Evolutionary conservation across 2,888 invertebrate genomes (phyloP), one percentile per base, ranked within the genome.

Genomic region (Chironomus riparius): DNA sequence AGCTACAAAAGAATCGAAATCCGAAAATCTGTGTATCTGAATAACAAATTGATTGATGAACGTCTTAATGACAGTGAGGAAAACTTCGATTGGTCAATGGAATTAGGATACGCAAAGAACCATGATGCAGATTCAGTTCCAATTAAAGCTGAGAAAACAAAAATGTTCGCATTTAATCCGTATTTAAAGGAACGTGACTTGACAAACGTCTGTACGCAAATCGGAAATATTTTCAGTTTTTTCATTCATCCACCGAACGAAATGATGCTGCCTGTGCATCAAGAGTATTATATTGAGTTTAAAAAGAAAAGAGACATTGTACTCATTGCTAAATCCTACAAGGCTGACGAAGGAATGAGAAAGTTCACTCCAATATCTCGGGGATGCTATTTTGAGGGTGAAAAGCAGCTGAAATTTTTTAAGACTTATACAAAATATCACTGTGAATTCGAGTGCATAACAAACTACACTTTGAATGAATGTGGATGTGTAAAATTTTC

Each of bases 391-490:
- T 50, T 50, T 50, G 70, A 70, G 4, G 70, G 48, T 47, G 70
- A 70, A 48, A 70, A 50, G 21, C 15, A 47, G 21, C 21, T 70
- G 12, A 47, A 50, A 13, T 70, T 70, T 24, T 70, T 70, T 13
- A 70, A 70, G 13, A 21, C 38, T 13, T 70, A 70, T 5, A 70
- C 70, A 47, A 70, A 47, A 48, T 50, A 22, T 13, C 48, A 70
- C 22, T 70, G 70, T 22, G 48, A 70, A 4, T 47, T 70, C 22
- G 70, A 70, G 13, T 70, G 70, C 24, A 47, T 70, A 12, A 47
- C 70, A 10, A 48, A 70, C 12, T 70, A 47, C n/a, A 70, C 70
- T 21, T 7, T 47, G 22, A n/a, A n/a, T 21, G 6, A n/a, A 5
- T 70, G 70, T 18, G 47, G 48, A 13, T 70, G 70, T 22, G 15